phyloP scores from a whole-genome alignment of 1,140 invertebrate genomes.

The Bombus confusus region DNA sequence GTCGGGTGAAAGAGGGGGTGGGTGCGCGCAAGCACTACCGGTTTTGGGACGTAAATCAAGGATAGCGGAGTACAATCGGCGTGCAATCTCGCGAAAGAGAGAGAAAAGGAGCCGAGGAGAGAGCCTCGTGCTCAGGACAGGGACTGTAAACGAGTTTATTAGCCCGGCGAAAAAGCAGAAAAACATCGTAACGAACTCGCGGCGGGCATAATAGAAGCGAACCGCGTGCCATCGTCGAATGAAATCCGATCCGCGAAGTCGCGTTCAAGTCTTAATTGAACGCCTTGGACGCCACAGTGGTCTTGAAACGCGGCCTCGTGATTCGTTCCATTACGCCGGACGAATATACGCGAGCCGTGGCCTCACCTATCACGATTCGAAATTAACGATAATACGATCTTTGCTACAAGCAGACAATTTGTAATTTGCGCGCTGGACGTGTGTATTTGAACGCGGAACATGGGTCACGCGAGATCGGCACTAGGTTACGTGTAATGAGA shows the following conservation, averaged over 20 bases:
- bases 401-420: slow-evolving; percentile 4
- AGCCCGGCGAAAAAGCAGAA: slow-evolving; percentile 28
- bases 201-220: slow-evolving; percentile 12
- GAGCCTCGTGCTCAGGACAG: neutral
- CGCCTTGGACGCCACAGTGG: neutral
- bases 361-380: slow-evolving; percentile 12
- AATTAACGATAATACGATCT: slow-evolving; percentile 21
- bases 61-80: slow-evolving; percentile 58
- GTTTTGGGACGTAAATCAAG: slow-evolving; percentile 66
- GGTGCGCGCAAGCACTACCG: slow-evolving; percentile 53
- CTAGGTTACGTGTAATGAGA: neutral
- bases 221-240: neutral
- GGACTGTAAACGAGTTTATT: slow-evolving; percentile 58
- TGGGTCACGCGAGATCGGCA: slow-evolving; percentile 24
- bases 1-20: neutral
- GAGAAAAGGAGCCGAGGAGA: neutral
- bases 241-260: slow-evolving; percentile 11
- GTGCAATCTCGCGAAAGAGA: slow-evolving; percentile 54
- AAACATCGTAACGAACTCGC: slow-evolving; percentile 23
- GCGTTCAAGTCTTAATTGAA: slow-evolving; percentile 36
- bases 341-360: neutral
- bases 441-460: neutral
- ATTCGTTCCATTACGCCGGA: neutral
- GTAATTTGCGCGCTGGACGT: slow-evolving; percentile 15
- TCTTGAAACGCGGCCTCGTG: neutral